Evolutionary conservation across 2,888 invertebrate species (phyloP).

Genomic region (Cephus sareptanus): DNA sequence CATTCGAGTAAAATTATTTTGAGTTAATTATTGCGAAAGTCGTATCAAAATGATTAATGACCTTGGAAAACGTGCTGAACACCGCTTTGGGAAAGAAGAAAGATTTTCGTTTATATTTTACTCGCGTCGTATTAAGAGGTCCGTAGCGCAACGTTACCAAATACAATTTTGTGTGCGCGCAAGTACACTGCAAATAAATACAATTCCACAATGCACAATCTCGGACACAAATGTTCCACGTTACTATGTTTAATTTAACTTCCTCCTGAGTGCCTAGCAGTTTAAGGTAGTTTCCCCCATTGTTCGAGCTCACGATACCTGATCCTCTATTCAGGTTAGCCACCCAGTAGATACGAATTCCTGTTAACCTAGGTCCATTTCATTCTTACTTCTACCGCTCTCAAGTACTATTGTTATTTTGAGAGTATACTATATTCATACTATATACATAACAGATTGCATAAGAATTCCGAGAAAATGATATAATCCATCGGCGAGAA

Average conservation of each 20-base stretch:
- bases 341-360: background rate
- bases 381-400: background rate
- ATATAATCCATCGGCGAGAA: background rate
- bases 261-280: background rate
- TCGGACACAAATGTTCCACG: background rate
- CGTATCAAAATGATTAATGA: no score
- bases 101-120: no score
- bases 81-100: no score
- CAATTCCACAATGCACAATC: background rate
- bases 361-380: background rate
- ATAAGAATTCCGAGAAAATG: background rate
- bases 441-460: background rate
- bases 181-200: background rate
- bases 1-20: no score
- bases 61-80: no score
- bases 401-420: background rate
- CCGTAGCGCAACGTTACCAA: background rate
- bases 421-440: background rate
- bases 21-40: no score
- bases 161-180: background rate
- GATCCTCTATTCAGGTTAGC: background rate
- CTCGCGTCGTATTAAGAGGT: no score
- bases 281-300: background rate
- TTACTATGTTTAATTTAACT: background rate
- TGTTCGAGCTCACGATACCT: background rate